Evolutionary conservation across 2,888 invertebrate species (phyloP).

Genomic region (Eretmocerus hayati): DNA sequence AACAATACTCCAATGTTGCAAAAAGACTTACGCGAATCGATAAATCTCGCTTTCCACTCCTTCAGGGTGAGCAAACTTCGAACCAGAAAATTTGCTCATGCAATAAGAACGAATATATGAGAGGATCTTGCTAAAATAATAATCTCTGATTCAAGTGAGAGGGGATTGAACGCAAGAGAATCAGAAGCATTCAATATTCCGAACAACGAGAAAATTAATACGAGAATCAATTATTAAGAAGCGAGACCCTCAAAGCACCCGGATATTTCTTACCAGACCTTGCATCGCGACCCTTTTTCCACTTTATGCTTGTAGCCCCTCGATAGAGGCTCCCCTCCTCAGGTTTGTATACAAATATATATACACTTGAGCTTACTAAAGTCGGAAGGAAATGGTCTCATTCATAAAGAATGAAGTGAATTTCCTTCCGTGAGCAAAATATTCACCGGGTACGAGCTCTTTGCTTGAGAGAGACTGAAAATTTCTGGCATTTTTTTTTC

Average conservation of each 20-base stretch:
- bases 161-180: no score
- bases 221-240: conserved; percentile 22
- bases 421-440: conserved; percentile 12
- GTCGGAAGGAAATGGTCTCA: conserved; percentile 22
- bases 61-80: no score
- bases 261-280: background rate
- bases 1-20: no score
- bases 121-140: no score
- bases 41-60: no score
- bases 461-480: conserved; percentile 15
- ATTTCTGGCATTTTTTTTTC: conserved; percentile 14
- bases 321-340: no score
- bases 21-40: no score
- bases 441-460: conserved; percentile 9
- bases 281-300: conserved; percentile 19
- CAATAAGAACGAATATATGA: no score
- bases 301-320: conserved; percentile 9
- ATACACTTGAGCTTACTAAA: background rate
- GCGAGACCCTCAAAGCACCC: conserved; percentile 8
- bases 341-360: conserved; percentile 6
- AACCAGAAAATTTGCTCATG: no score
- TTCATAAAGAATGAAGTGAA: conserved; percentile 23
- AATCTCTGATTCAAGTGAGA: no score
- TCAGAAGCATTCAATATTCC: no score
- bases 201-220: conserved; percentile 16